phyloP scores from a whole-genome alignment of 2,113 vertebrate genomes.

The Neolamprologus tretocephalus region DNA sequence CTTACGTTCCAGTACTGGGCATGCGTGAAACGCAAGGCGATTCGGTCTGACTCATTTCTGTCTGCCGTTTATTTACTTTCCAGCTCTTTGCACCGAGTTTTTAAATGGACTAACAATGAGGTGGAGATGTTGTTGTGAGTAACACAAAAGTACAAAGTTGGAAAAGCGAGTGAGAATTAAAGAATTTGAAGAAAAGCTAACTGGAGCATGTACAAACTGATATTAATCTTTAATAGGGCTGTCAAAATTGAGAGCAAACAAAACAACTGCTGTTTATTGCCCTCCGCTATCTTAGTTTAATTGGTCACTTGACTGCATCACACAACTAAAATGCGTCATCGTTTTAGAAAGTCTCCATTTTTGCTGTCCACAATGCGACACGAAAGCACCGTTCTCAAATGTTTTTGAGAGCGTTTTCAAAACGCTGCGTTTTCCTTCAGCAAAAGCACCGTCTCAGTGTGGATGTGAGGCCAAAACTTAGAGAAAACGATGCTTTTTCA shows the following conservation, averaged over 20 bases:
- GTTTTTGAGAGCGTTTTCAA: accelerated
- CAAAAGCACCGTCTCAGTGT: background rate
- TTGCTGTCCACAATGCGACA: background rate
- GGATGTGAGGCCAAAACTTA: accelerated
- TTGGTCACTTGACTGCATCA: background rate
- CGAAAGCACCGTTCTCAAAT: background rate
- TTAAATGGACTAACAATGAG: background rate
- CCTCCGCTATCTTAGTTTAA: background rate
- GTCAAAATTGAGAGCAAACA: background rate
- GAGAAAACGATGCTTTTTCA: accelerated
- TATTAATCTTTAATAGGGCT: background rate
- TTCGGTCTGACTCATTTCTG: background rate
- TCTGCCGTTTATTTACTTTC: background rate
- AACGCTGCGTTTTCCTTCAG: accelerated
- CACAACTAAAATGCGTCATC: background rate
- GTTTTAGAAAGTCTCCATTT: accelerated
- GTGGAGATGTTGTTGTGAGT: accelerated
- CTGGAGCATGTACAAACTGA: background rate
- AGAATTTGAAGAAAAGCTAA: background rate
- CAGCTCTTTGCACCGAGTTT: background rate
- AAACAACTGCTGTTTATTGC: background rate
- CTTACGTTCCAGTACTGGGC: background rate
- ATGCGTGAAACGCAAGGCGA: background rate
- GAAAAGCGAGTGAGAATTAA: background rate
- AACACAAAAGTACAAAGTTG: background rate